phyloP scores from a whole-genome alignment of 2,797 vertebrate species.

The Coendou prehensilis region DNA sequence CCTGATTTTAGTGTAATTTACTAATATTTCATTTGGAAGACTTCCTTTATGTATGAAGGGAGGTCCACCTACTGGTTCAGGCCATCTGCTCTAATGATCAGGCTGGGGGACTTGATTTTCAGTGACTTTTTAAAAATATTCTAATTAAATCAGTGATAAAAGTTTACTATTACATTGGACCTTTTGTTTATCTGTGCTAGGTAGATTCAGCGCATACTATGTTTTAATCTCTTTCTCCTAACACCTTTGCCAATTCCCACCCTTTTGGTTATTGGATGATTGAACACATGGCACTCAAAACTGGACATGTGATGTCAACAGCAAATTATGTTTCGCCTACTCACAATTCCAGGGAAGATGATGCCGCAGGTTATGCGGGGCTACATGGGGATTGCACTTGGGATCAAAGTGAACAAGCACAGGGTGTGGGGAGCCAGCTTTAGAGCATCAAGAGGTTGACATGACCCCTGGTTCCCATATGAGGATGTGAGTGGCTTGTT shows the following conservation, averaged over 20 bases:
- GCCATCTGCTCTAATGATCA: not conserved
- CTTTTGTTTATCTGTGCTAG: not conserved
- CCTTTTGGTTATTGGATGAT: not conserved
- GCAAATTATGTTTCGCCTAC: not conserved
- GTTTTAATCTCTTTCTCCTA: not conserved
- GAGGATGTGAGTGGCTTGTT: not conserved
- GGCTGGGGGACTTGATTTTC: not conserved
- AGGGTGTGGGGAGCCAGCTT: not conserved
- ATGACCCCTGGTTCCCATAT: not conserved
- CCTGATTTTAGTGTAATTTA: not conserved
- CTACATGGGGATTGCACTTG: not conserved
- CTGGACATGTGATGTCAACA: not conserved
- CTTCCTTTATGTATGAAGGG: not conserved
- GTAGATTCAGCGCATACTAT: not conserved
- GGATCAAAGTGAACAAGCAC: not conserved
- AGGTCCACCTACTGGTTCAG: not conserved
- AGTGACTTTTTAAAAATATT: not conserved
- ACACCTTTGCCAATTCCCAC: not conserved
- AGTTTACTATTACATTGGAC: not conserved
- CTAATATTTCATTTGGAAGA: slow-evolving; percentile 19
- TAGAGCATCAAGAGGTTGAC: not conserved
- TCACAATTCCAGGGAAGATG: not conserved
- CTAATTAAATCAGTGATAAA: not conserved
- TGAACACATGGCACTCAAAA: not conserved
- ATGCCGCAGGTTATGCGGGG: too few relatives aligned